Percentiles rank a stretch among this genome's conserved stretches.
Conservation (phyloP, 2,113 vertebrate species). For the Lepus americanus region DNA sequence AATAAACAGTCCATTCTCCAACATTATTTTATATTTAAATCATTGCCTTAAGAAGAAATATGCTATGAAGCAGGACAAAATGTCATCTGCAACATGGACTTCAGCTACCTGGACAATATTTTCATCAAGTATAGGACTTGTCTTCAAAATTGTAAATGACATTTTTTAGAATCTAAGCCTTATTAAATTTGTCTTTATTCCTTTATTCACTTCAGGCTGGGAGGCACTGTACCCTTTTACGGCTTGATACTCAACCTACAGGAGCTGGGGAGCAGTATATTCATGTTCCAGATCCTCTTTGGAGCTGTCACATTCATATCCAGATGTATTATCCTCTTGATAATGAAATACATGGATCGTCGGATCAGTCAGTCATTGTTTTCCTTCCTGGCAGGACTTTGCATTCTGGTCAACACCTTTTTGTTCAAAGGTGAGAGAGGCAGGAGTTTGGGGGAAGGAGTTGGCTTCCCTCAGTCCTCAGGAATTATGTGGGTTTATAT, state of each 20-base stretch:
- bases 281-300: conserved; percentile 89
- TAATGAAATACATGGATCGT: conserved; percentile 85
- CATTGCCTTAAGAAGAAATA: neutral
- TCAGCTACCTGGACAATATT: neutral
- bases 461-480: neutral
- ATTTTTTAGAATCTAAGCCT: neutral
- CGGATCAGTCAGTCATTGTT: conserved; percentile 83
- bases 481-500: neutral
- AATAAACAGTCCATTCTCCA: neutral
- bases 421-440: conserved; percentile 85
- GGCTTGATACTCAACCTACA: conserved; percentile 83
- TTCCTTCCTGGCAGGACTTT: conserved; percentile 86
- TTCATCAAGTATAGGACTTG: neutral
- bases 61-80: neutral
- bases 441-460: neutral
- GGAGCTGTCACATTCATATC: conserved; percentile 88
- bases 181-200: neutral
- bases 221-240: conserved; percentile 77
- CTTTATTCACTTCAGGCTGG: neutral
- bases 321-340: conserved; percentile 85
- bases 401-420: conserved; percentile 83
- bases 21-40: neutral
- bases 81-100: neutral
- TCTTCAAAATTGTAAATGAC: neutral
- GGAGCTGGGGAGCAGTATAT: conserved; percentile 88